Evolutionary conservation across 2,888 invertebrate species (phyloP).

Genomic region (Leptura quadrifasciata): DNA sequence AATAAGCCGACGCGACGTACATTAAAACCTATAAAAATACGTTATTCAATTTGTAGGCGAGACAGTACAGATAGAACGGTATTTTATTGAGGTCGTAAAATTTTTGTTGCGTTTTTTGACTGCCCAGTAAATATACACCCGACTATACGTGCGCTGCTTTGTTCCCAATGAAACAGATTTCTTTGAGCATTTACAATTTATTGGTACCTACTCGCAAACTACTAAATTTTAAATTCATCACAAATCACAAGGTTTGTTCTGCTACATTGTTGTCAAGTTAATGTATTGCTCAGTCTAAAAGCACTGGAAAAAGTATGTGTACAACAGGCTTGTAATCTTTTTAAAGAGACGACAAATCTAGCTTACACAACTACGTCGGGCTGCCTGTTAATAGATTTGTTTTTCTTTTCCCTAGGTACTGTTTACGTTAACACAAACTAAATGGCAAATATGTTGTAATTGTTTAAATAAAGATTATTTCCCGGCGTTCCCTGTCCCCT

Average conservation of each 20-base stretch:
- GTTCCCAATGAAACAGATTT: background rate
- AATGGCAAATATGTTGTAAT: background rate
- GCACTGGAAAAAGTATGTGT: too few relatives aligned
- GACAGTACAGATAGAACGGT: too few relatives aligned
- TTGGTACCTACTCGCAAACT: background rate
- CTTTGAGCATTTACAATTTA: background rate
- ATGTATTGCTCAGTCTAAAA: background rate
- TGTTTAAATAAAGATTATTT: background rate
- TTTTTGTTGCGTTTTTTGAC: too few relatives aligned
- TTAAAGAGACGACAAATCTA: background rate
- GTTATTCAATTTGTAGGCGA: too few relatives aligned
- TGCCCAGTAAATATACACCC: too few relatives aligned
- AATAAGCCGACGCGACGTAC: background rate
- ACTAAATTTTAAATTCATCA: background rate
- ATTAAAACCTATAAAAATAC: too few relatives aligned
- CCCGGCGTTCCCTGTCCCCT: background rate
- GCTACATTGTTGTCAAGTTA: background rate
- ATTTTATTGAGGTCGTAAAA: too few relatives aligned
- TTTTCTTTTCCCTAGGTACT: too few relatives aligned
- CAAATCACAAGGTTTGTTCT: background rate
- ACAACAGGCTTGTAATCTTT: background rate
- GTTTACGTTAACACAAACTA: background rate
- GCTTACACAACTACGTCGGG: background rate
- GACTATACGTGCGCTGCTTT: background rate
- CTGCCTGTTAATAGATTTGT: background rate